Evolutionary conservation across 2,797 vertebrate genomes (phyloP).

Genomic region (Tragopan temminckii): DNA sequence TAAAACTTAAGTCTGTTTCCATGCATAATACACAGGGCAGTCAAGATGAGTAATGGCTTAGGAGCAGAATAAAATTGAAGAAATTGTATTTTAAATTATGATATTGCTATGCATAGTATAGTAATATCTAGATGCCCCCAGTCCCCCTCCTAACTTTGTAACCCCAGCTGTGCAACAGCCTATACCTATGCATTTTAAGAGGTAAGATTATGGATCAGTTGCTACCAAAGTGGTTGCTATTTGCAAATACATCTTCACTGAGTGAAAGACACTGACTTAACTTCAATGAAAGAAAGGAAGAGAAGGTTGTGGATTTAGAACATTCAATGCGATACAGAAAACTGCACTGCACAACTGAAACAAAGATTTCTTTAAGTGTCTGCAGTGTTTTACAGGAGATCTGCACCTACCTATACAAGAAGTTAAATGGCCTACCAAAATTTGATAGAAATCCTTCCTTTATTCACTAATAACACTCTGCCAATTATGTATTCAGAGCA

Average conservation of each 20-base stretch:
- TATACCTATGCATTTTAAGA: not conserved
- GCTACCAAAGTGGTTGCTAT: not conserved
- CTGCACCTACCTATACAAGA: no score
- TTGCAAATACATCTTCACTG: not conserved
- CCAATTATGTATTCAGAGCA: not conserved
- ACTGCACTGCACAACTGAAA: no score
- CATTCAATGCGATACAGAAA: no score
- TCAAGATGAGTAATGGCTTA: constrained; percentile 43
- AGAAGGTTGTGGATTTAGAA: no score
- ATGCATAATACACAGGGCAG: constrained; percentile 46
- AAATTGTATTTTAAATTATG: constrained; percentile 6
- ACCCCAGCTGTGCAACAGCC: fast-evolving
- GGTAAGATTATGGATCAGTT: no score
- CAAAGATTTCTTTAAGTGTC: no score
- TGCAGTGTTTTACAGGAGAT: no score
- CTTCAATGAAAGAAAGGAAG: no score
- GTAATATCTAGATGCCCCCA: not conserved
- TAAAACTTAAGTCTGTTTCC: constrained; percentile 42
- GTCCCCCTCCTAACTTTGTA: fast-evolving
- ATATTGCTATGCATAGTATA: not conserved
- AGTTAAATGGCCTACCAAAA: no score
- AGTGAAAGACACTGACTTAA: no score
- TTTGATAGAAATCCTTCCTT: not conserved
- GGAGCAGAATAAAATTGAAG: constrained; percentile 18
- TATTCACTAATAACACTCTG: not conserved